Conservation (phyloP, 2,113 vertebrate genomes). For the Dolichotis patagonum region DNA sequence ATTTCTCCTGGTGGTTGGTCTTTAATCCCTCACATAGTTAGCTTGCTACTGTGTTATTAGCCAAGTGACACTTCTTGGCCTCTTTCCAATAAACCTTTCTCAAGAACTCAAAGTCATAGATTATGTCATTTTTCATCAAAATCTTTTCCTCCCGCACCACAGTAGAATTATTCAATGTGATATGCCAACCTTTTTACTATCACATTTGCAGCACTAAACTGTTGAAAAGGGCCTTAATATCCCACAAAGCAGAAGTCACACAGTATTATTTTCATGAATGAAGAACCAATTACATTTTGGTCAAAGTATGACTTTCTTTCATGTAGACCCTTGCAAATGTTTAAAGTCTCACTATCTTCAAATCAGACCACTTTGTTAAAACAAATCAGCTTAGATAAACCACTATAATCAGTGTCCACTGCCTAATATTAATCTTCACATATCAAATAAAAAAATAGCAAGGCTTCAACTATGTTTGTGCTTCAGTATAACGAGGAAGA, state of each 20-base stretch:
- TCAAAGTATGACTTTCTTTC: conserved; percentile 47
- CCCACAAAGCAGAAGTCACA: not conserved
- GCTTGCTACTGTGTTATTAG: conserved; percentile 36
- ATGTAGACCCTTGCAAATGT: not conserved
- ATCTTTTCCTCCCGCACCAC: not conserved
- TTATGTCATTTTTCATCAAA: not conserved
- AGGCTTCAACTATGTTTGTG: not conserved
- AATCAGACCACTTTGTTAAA: not conserved
- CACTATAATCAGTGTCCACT: not conserved
- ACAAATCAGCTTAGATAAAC: conserved; percentile 3
- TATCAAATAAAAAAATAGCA: not conserved
- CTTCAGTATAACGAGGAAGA: not conserved
- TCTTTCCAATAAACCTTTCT: not conserved
- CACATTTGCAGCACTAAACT: conserved; percentile 33
- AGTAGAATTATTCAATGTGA: not conserved
- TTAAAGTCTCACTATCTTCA: not conserved
- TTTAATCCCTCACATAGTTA: not conserved
- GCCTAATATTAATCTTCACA: not conserved
- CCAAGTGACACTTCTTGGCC: conserved; percentile 19
- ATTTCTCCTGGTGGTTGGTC: not conserved
- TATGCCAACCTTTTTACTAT: not conserved
- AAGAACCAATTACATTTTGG: conserved; percentile 52
- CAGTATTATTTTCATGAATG: conserved; percentile 60
- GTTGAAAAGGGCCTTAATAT: conserved; percentile 10
- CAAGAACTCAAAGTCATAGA: not conserved